These are phyloP conservation scores for Dicrostonyx torquatus DNA, from an alignment of 2,797 vertebrate genomes.

Conservation along the genomic window DNA sequence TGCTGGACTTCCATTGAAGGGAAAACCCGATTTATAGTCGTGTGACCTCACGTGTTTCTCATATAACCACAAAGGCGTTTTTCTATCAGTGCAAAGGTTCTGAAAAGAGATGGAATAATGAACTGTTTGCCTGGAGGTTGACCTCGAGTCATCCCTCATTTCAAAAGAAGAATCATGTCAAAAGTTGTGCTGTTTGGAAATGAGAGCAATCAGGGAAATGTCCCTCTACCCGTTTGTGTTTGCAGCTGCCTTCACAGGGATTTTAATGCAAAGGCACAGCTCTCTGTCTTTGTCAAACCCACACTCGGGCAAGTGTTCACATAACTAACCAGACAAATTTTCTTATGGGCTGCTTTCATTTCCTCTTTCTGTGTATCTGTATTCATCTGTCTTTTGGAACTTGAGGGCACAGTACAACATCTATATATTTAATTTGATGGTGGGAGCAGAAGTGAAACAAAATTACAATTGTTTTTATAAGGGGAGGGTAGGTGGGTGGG, in stretches of 20 bases:
- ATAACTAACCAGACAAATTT: constrained; percentile 33
- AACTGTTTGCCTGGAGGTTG: not conserved
- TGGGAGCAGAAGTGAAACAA: not conserved
- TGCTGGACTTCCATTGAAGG: not conserved
- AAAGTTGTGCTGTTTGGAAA: constrained; percentile 17
- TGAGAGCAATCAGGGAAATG: not conserved
- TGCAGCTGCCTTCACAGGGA: not conserved
- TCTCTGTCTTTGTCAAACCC: not conserved
- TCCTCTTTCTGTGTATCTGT: constrained; percentile 30
- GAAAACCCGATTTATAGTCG: constrained; percentile 21
- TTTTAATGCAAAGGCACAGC: constrained; percentile 5
- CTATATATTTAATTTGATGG: constrained; percentile 42
- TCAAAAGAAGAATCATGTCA: not conserved
- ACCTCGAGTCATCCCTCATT: not conserved
- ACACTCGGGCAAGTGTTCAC: not conserved
- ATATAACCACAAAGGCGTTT: not conserved
- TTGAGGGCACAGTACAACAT: not conserved
- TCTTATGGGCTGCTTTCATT: constrained; percentile 51
- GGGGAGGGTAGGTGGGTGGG: no score
- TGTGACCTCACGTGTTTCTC: constrained; percentile 37
- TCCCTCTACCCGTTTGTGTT: constrained; percentile 5
- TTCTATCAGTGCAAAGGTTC: not conserved
- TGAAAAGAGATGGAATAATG: not conserved
- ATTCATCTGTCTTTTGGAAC: constrained; percentile 12
- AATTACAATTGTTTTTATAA: constrained; percentile 7